Evolutionary conservation across 2,113 vertebrate genomes (phyloP).

Genomic region (Gallinago media): DNA sequence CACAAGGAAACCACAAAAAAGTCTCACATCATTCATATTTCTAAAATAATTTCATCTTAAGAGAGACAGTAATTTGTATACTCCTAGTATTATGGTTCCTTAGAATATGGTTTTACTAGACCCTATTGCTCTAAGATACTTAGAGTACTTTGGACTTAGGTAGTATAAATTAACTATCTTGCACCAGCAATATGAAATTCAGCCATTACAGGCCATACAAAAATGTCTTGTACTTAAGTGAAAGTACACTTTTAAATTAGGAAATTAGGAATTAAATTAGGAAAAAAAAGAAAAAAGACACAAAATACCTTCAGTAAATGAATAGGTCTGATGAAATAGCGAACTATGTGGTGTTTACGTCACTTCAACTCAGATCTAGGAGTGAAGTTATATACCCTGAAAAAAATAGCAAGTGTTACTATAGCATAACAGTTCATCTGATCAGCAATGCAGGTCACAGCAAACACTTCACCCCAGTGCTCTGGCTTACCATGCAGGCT

Average conservation of each 20-base stretch:
- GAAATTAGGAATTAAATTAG: neutral
- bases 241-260: neutral
- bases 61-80: neutral
- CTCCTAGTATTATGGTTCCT: neutral
- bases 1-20: neutral
- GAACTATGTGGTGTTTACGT: rapidly evolving
- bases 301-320: neutral
- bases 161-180: neutral
- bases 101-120: neutral
- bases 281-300: rapidly evolving
- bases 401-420: neutral
- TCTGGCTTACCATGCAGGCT: neutral
- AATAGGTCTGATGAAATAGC: neutral
- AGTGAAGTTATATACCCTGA: neutral
- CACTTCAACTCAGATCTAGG: neutral
- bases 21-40: neutral
- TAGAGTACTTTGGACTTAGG: neutral
- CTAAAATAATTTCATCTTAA: neutral
- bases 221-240: neutral
- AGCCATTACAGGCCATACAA: neutral
- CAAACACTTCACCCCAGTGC: slow-evolving; percentile 13
- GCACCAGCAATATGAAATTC: neutral
- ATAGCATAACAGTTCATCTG: slow-evolving; percentile 16
- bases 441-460: slow-evolving; percentile 43
- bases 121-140: neutral